These are phyloP conservation scores for Tyto alba DNA, from an alignment of 2,113 vertebrate genomes.

Conservation along the genomic window DNA sequence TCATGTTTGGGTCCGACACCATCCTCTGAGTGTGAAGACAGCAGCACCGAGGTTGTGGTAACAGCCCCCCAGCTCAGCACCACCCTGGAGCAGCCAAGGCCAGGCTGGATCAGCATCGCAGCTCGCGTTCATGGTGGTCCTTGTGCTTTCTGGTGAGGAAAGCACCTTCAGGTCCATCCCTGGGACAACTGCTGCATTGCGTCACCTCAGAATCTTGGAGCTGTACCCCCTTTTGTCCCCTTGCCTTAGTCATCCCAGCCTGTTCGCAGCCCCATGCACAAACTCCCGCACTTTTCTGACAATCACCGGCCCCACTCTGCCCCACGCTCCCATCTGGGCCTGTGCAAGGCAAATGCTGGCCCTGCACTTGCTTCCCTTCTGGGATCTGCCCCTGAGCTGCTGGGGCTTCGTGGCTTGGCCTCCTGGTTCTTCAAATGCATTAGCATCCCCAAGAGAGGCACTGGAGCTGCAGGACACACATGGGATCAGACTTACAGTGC, in stretches of 20 bases:
- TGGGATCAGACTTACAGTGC: neutral
- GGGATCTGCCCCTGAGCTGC: neutral
- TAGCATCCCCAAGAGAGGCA: rapidly evolving
- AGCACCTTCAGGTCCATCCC: neutral
- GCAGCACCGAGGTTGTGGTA: neutral
- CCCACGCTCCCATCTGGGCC: rapidly evolving
- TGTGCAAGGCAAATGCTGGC: neutral
- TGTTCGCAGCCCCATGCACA: neutral
- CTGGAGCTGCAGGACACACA: neutral
- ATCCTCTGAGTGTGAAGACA: neutral
- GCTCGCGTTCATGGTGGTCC: neutral
- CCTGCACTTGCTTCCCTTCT: neutral
- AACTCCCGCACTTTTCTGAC: neutral
- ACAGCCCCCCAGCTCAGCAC: neutral
- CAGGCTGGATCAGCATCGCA: neutral
- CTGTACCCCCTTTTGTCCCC: neutral
- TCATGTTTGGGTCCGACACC: neutral
- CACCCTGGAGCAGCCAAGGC: neutral
- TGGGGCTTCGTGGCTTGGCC: neutral
- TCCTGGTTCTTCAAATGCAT: neutral
- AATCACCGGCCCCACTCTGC: neutral
- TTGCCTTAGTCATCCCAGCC: neutral
- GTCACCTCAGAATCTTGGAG: neutral
- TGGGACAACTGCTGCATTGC: neutral
- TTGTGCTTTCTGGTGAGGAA: neutral